A percentile compares a stretch with the other conserved stretches of the same genome.
Conservation (phyloP, 2,797 vertebrate genomes). For the Tragelaphus oryx region DNA sequence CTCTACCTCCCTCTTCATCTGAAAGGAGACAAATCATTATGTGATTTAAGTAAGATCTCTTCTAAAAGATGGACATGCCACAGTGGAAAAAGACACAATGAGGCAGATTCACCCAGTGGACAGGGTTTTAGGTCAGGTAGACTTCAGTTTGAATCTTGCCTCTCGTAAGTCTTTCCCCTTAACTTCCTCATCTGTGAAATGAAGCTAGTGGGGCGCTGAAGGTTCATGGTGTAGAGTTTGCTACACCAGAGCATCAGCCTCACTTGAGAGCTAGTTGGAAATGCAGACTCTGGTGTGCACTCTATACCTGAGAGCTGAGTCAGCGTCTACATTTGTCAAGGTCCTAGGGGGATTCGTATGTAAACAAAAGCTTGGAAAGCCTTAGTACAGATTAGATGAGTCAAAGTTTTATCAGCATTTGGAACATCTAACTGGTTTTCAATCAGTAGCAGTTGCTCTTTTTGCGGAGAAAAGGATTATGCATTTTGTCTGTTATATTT, state of each 20-base stretch:
- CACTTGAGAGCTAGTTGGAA: background rate
- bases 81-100: background rate
- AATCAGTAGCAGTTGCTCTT: background rate
- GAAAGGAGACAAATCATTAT: background rate
- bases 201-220: background rate
- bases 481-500: background rate
- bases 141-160: background rate
- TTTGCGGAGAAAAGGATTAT: constrained; percentile 1
- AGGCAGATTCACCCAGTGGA: background rate
- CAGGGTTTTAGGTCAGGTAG: background rate
- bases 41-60: background rate
- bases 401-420: background rate
- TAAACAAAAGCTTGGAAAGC: background rate
- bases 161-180: background rate
- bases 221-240: background rate
- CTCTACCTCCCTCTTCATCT: background rate
- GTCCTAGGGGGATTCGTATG: background rate
- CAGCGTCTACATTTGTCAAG: background rate
- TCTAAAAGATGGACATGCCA: background rate
- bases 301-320: background rate
- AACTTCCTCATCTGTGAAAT: background rate
- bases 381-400: background rate
- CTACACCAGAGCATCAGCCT: background rate
- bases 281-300: background rate
- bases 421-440: background rate